Evolutionary conservation across 2,113 vertebrate genomes (phyloP), one percentile per base, ranked within the genome.

Genomic region (Amphilophus citrinellus): DNA sequence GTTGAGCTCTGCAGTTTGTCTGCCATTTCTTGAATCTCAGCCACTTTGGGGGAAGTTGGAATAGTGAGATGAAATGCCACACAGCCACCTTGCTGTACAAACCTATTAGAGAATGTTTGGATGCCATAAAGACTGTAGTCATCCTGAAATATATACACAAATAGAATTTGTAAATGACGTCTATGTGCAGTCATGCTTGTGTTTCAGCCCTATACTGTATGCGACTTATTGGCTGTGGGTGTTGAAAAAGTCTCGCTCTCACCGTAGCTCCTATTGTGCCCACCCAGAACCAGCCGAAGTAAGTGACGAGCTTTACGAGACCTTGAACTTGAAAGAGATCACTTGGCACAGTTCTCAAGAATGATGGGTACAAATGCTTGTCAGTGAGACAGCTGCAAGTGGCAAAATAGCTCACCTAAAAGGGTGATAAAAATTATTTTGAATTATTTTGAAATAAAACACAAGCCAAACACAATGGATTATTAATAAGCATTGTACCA

Each of bases 71-170:
- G 92, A 86, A 91, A 94, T 53, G 89, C 93, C 20, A 96, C 58
- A 56, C 96, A 96, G 1, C 94, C 95, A 11, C 95, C 95, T 61
- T 78, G 80, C 78, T 89, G 82, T 65, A 53, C 83, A 30, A 96
- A 90, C 87, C 95, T 92, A 65, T 88, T 82, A 5, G 93, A 89
- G 68, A 96, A 96, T 7, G 93, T 91, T 82, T 96, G 95, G 79
- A 96, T 96, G 3, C 95, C 96, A 57, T 96, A 95, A 1, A 59
- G 94, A 80, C 96, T 96, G 77, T 96, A 96, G 80, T 96, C 96
- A 61, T 96, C 95, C 66, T 71, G 44, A 50, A 71, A 71, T 20
- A 8, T 30, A 50, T 20, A 50, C 50, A 71, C 15, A 71, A 17
- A 71, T 20, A 71, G 15, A 10, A 17, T 42, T 47, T 50, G 27